These are phyloP conservation scores for Oncorhynchus tshawytscha DNA, from an alignment of 2,113 vertebrate genomes.

Conservation along the genomic window DNA sequence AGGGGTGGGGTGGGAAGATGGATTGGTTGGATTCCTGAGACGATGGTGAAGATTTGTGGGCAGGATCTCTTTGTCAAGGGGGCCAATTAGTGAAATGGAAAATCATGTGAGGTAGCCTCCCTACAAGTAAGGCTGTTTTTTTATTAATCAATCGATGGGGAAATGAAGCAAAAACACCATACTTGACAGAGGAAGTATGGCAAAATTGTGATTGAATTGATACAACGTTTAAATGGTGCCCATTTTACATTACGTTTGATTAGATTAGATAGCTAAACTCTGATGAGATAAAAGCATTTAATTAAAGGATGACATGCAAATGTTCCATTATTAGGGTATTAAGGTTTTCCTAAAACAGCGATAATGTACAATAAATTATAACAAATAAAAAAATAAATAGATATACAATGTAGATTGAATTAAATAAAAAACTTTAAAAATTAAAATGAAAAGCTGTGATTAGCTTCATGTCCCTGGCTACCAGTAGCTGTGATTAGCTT, in stretches of 20 bases:
- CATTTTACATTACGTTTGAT: neutral
- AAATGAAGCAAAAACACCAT: neutral
- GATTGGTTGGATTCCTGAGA: neutral
- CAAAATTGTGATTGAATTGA: neutral
- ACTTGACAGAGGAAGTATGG: neutral
- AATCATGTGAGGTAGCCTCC: slow-evolving; percentile 46
- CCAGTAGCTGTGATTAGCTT: slow-evolving; percentile 58
- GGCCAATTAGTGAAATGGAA: slow-evolving; percentile 51
- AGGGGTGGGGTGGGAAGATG: too few relatives aligned
- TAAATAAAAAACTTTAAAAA: neutral
- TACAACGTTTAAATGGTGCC: neutral
- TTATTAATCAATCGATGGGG: neutral
- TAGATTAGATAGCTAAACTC: neutral
- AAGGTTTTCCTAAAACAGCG: neutral
- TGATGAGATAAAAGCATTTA: too few relatives aligned
- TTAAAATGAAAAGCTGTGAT: slow-evolving; percentile 39
- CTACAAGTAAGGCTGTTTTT: slow-evolving; percentile 32
- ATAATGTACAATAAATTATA: slow-evolving; percentile 57
- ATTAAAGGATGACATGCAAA: neutral
- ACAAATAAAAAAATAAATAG: neutral
- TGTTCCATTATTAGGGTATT: neutral
- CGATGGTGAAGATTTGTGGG: neutral
- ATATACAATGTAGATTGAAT: neutral
- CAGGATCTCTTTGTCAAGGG: slow-evolving; percentile 25
- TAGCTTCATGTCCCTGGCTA: slow-evolving; percentile 41